Percentiles rank a stretch among this genome's conserved stretches.
phyloP scores from a whole-genome alignment of 2,888 invertebrate species.

The Tetragonisca angustula region DNA sequence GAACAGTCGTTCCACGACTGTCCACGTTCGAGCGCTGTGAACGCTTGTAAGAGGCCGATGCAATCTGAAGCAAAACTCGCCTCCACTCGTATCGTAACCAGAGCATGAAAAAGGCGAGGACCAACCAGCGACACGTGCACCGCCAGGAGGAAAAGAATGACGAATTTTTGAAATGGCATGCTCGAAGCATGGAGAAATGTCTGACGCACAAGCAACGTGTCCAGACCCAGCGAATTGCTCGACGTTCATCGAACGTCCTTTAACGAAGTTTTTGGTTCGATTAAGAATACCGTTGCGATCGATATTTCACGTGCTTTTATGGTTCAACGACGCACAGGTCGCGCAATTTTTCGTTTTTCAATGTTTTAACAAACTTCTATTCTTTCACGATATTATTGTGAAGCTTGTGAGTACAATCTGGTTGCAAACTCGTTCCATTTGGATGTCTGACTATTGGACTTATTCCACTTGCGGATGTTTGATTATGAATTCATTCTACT shows the following conservation, averaged over 20 bases:
- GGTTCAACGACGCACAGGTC: neutral
- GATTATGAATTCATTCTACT: too few relatives aligned
- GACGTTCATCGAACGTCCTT: slow-evolving; percentile 20
- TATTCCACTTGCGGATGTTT: too few relatives aligned
- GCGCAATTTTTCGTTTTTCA: slow-evolving; percentile 2
- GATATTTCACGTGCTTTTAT: slow-evolving; percentile 30
- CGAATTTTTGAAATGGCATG: slow-evolving; percentile 37
- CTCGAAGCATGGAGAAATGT: slow-evolving; percentile 38
- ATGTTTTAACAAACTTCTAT: neutral
- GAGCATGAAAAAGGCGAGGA: slow-evolving; percentile 78
- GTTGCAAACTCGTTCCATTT: too few relatives aligned
- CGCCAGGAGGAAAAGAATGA: slow-evolving; percentile 15
- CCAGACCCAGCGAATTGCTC: slow-evolving; percentile 49
- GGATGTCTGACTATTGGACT: too few relatives aligned
- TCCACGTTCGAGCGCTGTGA: slow-evolving; percentile 59
- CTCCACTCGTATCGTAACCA: slow-evolving; percentile 71
- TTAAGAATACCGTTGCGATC: slow-evolving; percentile 15
- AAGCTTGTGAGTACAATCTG: too few relatives aligned
- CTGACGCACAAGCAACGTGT: slow-evolving; percentile 27
- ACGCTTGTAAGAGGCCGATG: slow-evolving; percentile 48
- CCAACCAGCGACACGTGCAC: slow-evolving; percentile 67
- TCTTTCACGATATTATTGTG: neutral
- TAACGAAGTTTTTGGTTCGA: slow-evolving; percentile 26
- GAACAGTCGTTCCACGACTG: slow-evolving; percentile 44
- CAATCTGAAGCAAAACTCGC: slow-evolving; percentile 67